Percentiles rank a stretch among this genome's conserved stretches.
phyloP scores from a whole-genome alignment of 1,140 invertebrate species.

The Caenorhabditis remanei region DNA sequence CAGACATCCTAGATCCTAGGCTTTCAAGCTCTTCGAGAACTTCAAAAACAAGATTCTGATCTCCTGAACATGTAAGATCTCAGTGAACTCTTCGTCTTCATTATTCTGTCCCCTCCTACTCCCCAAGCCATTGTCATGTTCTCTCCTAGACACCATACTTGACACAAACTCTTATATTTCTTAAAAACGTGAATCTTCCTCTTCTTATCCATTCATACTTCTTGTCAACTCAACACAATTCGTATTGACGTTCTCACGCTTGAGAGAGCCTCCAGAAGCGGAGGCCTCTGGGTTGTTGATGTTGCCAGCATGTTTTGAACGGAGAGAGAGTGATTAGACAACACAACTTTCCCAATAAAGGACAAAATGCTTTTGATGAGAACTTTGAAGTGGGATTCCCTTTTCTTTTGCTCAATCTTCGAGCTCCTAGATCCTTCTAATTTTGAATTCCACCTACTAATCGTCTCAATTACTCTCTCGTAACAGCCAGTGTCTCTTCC shows the following conservation, averaged over 20 bases:
- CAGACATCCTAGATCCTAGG: no score
- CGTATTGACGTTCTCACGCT: slow-evolving; percentile 51
- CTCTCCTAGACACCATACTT: neutral
- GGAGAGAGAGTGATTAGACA: neutral
- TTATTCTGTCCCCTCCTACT: neutral
- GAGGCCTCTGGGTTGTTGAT: neutral
- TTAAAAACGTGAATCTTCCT: neutral
- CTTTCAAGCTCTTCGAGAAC: no score
- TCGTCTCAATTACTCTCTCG: neutral
- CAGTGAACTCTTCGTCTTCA: neutral
- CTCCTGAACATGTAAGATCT: no score
- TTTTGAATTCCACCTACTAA: slow-evolving; percentile 16
- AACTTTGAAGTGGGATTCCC: neutral
- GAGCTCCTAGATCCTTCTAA: slow-evolving; percentile 15
- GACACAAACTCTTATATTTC: neutral
- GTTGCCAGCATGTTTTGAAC: neutral
- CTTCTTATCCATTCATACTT: neutral
- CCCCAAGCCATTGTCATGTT: neutral
- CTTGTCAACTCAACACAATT: neutral
- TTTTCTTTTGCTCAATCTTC: neutral
- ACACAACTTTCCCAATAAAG: neutral
- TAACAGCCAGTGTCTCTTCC: neutral
- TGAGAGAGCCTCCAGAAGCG: neutral
- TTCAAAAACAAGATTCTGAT: no score
- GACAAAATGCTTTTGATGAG: neutral